Evolutionary conservation across 1,140 invertebrate species (phyloP), one percentile per base, ranked within the genome.

Genomic region (Ephestia elutella): DNA sequence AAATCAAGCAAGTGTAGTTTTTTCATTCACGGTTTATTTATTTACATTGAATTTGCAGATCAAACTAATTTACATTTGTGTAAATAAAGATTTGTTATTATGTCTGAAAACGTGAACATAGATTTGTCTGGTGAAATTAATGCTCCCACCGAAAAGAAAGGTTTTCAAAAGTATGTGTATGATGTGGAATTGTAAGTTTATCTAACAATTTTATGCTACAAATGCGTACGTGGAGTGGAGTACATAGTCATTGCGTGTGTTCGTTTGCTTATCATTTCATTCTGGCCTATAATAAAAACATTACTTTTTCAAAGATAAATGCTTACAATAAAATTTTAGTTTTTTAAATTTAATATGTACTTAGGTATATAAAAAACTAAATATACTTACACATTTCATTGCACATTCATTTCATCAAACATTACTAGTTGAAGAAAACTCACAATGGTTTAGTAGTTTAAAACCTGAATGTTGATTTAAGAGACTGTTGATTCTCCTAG

Each of bases 91-190:
- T 10, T 38, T 38, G 8, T n/a, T 4, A 80, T 56, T 61, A 86
- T 86, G 82, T 69, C 79, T 54, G 85, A 87, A 63, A 83, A 78
- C 56, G 79, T 87, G 28, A 81, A 85, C 64, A 84, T 87, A 56
- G 85, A 87, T 65, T 60, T 87, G 57, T 78, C 82, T 17, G 85
- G 85, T 35, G 82, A 87, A 76, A 86, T 87, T 8, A 87, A 75
- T 69, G 75, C 83, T 13, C 72, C 80, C 20, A 55, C 70, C 10
- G 85, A 87, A 67, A 87, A 86, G 54, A 85, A 71, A 71, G 85
- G 85, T 59, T 86, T 86, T 57, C 85, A 85, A 84, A 87, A 87
- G 85, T 87, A 87, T 84, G 85, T 86, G 57, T 81, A 80, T 80
- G 78, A 86, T 75, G 70, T 86, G 72, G 82, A 87, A 78, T 72